These are phyloP conservation scores for Chironomus striatipennis DNA, from an alignment of 1,140 invertebrate species.

Conservation along the genomic window DNA sequence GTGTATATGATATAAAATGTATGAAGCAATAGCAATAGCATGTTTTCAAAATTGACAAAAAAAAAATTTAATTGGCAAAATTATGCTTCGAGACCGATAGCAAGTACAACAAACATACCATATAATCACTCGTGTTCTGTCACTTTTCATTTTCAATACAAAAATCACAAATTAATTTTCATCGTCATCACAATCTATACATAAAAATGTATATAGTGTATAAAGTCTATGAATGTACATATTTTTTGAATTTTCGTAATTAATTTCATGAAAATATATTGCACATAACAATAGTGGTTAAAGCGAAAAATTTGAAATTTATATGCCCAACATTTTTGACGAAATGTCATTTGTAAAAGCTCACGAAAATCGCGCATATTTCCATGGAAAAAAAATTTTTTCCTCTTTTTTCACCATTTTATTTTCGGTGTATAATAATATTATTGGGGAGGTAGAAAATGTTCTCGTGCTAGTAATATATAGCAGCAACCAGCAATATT, in stretches of 20 bases:
- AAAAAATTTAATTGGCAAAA: conserved; percentile 20
- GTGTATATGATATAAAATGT: no score
- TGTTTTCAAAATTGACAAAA: conserved; percentile 18
- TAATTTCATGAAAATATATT: background rate
- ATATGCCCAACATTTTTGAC: background rate
- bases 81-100: conserved; percentile 11
- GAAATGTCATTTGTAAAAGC: conserved; percentile 1
- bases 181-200: background rate
- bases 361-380: background rate
- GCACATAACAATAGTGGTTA: background rate
- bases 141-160: conserved; percentile 19
- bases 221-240: no score
- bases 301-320: background rate
- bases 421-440: no score
- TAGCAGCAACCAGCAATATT: background rate
- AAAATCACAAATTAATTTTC: conserved; percentile 15
- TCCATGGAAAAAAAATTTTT: background rate
- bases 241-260: background rate
- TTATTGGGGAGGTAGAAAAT: no score
- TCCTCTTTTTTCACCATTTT: no score
- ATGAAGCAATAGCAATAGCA: background rate
- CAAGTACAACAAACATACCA: conserved; percentile 9
- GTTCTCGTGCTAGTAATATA: background rate
- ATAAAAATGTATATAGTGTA: background rate
- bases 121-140: conserved; percentile 20